phyloP scores from a whole-genome alignment of 2,888 invertebrate species.

The Oasisia sp. region DNA sequence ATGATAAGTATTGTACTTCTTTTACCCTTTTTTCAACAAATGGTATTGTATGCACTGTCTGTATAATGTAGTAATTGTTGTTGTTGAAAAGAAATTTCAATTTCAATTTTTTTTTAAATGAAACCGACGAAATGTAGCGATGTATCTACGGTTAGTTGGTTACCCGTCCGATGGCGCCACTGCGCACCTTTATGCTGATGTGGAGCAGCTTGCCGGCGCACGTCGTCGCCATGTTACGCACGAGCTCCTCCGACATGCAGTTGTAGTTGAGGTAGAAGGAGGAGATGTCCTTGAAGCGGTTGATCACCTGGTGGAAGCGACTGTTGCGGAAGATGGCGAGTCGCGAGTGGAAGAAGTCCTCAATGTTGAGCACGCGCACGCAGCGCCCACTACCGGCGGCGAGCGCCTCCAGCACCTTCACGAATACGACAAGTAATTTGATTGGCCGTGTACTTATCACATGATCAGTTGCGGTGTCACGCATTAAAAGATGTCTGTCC shows the following conservation, averaged over 20 bases:
- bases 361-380: conserved; percentile 47
- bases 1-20: too few relatives aligned
- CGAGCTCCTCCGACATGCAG: conserved; percentile 47
- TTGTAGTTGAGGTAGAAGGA: conserved; percentile 53
- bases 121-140: not conserved
- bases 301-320: conserved; percentile 44
- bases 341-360: conserved; percentile 54
- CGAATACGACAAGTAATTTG: conserved; percentile 43
- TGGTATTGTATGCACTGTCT: too few relatives aligned
- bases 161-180: not conserved
- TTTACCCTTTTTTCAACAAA: too few relatives aligned
- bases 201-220: conserved; percentile 23
- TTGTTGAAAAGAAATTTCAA: too few relatives aligned
- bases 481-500: not conserved
- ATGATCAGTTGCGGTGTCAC: not conserved
- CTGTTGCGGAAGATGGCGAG: conserved; percentile 44
- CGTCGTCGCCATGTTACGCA: conserved; percentile 24
- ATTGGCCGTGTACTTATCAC: conserved; percentile 31
- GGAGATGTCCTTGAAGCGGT: conserved; percentile 47
- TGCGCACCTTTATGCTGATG: conserved; percentile 26
- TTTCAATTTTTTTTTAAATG: too few relatives aligned
- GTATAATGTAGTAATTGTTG: too few relatives aligned
- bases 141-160: not conserved
- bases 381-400: conserved; percentile 44
- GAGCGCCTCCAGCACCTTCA: conserved; percentile 49